Evolutionary conservation across 1,140 invertebrate species (phyloP).

Genomic region (Sitophilus oryzae): DNA sequence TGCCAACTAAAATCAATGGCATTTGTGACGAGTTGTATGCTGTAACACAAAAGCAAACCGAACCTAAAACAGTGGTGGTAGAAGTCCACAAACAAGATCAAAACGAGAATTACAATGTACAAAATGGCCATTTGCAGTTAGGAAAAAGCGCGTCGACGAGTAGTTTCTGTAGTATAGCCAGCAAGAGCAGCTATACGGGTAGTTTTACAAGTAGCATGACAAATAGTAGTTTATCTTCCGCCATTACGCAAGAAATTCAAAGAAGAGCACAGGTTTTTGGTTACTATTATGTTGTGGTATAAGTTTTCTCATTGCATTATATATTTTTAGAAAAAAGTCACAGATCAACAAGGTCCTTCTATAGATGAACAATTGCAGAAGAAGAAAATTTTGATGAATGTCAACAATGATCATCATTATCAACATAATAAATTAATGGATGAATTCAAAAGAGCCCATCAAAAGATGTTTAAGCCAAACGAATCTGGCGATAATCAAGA

Average conservation of each 20-base stretch:
- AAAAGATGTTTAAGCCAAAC: conserved; percentile 65
- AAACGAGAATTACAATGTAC: conserved; percentile 25
- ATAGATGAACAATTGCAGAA: conserved; percentile 45
- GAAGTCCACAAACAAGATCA: conserved; percentile 52
- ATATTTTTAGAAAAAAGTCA: conserved; percentile 44
- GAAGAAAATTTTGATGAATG: conserved; percentile 43
- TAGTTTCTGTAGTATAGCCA: conserved; percentile 36
- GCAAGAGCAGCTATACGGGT: conserved; percentile 30
- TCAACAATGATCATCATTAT: conserved; percentile 54
- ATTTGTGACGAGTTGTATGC: conserved; percentile 33
- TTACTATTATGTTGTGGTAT: not conserved
- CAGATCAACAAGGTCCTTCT: conserved; percentile 35
- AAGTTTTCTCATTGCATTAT: conserved; percentile 15
- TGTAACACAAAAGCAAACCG: conserved; percentile 32
- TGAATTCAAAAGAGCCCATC: conserved; percentile 79
- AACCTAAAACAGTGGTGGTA: conserved; percentile 56
- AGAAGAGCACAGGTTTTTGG: conserved; percentile 56
- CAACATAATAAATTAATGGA: conserved; percentile 74
- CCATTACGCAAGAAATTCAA: conserved; percentile 58
- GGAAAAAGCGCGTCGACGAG: conserved; percentile 36
- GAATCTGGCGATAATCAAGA: conserved; percentile 41
- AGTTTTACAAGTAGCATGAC: conserved; percentile 32
- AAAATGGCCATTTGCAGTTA: conserved; percentile 27
- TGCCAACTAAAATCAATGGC: not conserved
- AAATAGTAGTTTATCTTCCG: conserved; percentile 47